Evolutionary conservation across 2,888 invertebrate genomes (phyloP), one percentile per base, ranked within the genome.

Genomic region (Diplolepis rosae): DNA sequence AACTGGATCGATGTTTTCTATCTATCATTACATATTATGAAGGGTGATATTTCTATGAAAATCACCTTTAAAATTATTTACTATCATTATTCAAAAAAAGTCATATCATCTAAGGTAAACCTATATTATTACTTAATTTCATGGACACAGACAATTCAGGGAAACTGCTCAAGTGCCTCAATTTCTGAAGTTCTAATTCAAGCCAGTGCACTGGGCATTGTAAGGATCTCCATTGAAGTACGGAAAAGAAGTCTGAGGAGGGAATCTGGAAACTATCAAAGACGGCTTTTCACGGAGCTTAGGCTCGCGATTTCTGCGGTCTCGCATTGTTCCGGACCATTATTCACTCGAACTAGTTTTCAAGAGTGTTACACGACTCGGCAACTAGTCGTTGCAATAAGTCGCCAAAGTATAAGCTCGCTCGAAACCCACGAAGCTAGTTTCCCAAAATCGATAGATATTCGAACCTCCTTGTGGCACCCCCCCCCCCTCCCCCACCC

Each of bases 321-420:
- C 15, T 77, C 76, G 78, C 80, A 80, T 83, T 83, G 84, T 83
- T 82, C 80, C 75, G 71, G 66, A 73, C 80, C 77, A 83, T 83
- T 83, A 82, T 82, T 82, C 83, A 80, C 83, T 83, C 75, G 82
- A 76, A 75, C 83, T 81, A 83, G 78, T 83, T 83, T 82, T 80
- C 78, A 71, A 77, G 81, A 73, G 78, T 74, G 73, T 75, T 74
- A 75, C 72, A 54, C 61, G 74, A 39, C 61, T 61, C 61, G 61
- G 61, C 61, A 61, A 61, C 61, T 61, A 61, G 61, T 61, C 61
- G 39, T 39, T 27, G 61, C 61, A 61, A 61, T 61, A 61, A 61
- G 61, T 61, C 61, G 61, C 32, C 61, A 61, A 22, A 61, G 39
- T 61, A 61, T 61, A 61, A 61, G 61, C 61, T 61, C 24, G n/a